Evolutionary conservation across 2,888 invertebrate species (phyloP), one percentile per base, ranked within the genome.

Genomic region (Philereme transversata): DNA sequence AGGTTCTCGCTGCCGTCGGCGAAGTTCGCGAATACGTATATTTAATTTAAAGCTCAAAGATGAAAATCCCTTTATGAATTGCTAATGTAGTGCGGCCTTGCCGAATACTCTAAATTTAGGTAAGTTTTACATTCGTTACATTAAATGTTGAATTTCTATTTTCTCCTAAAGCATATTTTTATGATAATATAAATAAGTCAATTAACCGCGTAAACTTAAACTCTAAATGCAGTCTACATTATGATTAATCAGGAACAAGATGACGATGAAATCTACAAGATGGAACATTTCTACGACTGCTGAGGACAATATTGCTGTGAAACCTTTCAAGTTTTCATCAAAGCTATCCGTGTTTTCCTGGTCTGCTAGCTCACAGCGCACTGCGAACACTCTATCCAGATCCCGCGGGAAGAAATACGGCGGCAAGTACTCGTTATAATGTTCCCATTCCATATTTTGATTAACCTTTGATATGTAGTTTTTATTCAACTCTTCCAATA

Each of bases 271-370:
- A 68, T 76, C 69, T 73, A 76, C 68, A 63, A 61, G 55, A 69
- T 64, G 62, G 55, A 69, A 84, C 87, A 86, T 83, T 86, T 90
- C 78, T 90, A 90, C 74, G 88, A 78, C 81, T 87, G 86, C 86
- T 69, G 75, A 67, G 63, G 67, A 71, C 79, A 74, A 82, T 86
- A 88, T 87, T 87, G 75, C 74, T 73, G 65, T 71, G 91, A 90
- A 91, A 91, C 92, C 91, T 90, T 84, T 83, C 64, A 89, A 89
- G 82, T 90, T 90, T 80, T 90, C 90, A 90, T 91, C 85, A 84
- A 87, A 90, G 74, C 65, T 77, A 67, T 82, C 73, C 70, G 68
- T 79, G 74, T 83, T 84, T 56, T 75, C 73, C 64, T 57, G 63
- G 46, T 74, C 78, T 51, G 70, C 73, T 51, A 75, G 67, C 68